Percentiles rank a stretch among this genome's conserved stretches.
These are phyloP conservation scores for Drymonia ruficornis DNA, from an alignment of 2,888 invertebrate genomes.

Conservation along the genomic window DNA sequence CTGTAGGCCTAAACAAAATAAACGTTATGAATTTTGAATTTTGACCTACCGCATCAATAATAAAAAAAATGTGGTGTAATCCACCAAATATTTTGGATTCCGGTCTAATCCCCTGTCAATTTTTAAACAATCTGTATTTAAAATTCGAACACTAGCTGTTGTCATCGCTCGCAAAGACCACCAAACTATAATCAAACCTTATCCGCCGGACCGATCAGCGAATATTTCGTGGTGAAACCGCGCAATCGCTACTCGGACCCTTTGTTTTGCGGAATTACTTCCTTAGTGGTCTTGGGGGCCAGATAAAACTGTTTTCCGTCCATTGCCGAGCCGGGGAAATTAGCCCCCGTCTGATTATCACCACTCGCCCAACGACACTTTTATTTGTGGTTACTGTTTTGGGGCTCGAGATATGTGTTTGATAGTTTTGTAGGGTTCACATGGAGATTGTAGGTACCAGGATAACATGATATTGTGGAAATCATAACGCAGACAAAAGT, in stretches of 20 bases:
- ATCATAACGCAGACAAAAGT: too few species aligned
- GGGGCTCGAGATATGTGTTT: slow-evolving; percentile 25
- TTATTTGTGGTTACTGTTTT: slow-evolving; percentile 51
- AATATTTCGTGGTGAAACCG: slow-evolving; percentile 50
- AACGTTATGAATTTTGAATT: too few species aligned
- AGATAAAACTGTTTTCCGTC: slow-evolving; percentile 70
- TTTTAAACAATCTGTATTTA: too few species aligned
- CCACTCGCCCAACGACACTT: slow-evolving; percentile 37
- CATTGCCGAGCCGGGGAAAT: slow-evolving; percentile 56
- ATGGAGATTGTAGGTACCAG: slow-evolving; percentile 15
- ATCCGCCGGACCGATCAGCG: slow-evolving; percentile 58
- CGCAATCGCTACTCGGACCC: slow-evolving; percentile 57
- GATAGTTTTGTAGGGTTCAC: slow-evolving; percentile 25
- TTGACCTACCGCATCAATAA: too few species aligned
- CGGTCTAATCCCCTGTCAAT: too few species aligned
- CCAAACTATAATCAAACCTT: slow-evolving; percentile 23
- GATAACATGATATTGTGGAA: not conserved
- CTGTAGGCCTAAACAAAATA: too few species aligned
- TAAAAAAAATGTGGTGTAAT: too few species aligned
- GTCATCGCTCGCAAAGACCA: not conserved
- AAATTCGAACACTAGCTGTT: not conserved
- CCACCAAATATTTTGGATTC: too few species aligned
- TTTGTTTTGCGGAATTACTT: slow-evolving; percentile 74
- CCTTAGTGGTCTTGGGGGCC: slow-evolving; percentile 68
- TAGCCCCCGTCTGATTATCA: slow-evolving; percentile 60